Evolutionary conservation across 53 echinoderm and acorn worm genomes (phyloP), one percentile per base, ranked within the genome.

Genomic region (Crossaster papposus): DNA sequence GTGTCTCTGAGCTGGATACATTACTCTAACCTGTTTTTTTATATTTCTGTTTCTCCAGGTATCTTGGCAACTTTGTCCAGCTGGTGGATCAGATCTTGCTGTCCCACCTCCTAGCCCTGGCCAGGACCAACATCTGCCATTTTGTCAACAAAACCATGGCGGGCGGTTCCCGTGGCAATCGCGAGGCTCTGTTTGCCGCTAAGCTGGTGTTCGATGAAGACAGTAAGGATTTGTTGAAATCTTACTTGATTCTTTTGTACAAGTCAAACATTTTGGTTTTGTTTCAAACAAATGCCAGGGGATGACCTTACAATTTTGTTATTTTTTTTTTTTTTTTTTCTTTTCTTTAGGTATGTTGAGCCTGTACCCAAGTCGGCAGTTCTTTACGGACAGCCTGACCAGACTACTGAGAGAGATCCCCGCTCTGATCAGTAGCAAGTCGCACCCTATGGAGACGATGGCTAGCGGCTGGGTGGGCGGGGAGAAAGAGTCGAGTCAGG

Each of bases 11-110:
- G 53, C 53, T 10, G 13, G 53, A 13, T 13, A 52, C 53, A 10
- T 52, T 13, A 52, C 53, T 13, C 7, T 13, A 52, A 52, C 53
- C 13, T 52, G 7, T 52, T 52, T 7, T 52, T 52, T 52, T 52
- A 7, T 13, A 10, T 13, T 52, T 52, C 13, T n/a, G n/a, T n/a
- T n/a, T n/a, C n/a, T n/a, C n/a, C 22, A 58, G 58, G 58, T 20
- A 58, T 58, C 93, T 99, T 38, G 96, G 99, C 38, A 96, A 99
- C 92, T 96, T 96, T 91, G 95, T 99, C 13, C 96, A 94, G 65
- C 92, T 99, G 71, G 92, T 99, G n/a, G 99, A 99, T 58, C 94
- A 99, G 89, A 95, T 99, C 75, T 87, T 99, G 10, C 92, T 95
- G 1, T 93, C 90, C 70, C 99, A 98, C 78, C 90, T 99, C 23